Evolutionary conservation across 2,888 invertebrate species (phyloP).

Genomic region (Gymnocheta viridis): DNA sequence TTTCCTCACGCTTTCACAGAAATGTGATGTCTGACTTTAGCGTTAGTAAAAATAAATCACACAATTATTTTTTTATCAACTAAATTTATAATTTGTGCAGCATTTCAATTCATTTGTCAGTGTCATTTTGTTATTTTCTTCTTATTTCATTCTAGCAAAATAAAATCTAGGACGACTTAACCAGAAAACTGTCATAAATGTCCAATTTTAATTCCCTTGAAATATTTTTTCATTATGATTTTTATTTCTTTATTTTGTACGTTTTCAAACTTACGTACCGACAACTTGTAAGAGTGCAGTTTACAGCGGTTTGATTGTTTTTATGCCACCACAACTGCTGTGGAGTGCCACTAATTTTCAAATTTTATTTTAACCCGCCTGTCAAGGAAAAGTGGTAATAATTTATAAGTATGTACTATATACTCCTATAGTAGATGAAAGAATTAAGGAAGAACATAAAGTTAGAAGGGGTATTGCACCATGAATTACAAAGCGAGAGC

Average conservation of each 20-base stretch:
- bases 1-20: no score
- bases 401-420: no score
- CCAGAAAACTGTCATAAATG: conserved; percentile 60
- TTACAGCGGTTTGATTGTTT: neutral
- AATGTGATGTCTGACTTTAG: no score
- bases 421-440: neutral
- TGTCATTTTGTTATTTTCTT: conserved; percentile 11
- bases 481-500: neutral
- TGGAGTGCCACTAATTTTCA: conserved; percentile 44
- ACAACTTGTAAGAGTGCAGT: neutral
- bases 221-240: neutral
- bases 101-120: conserved; percentile 22
- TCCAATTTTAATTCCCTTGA: conserved; percentile 62
- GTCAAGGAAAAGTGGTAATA: conserved; percentile 51
- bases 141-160: neutral
- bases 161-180: conserved; percentile 51
- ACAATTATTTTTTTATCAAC: neutral
- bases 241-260: neutral
- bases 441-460: neutral
- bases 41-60: neutral
- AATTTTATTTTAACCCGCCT: conserved; percentile 40
- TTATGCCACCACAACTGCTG: neutral
- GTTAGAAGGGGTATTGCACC: neutral
- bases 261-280: neutral
- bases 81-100: neutral